phyloP scores from a whole-genome alignment of 1,140 invertebrate species.

The Dinothrombium tinctorium region DNA sequence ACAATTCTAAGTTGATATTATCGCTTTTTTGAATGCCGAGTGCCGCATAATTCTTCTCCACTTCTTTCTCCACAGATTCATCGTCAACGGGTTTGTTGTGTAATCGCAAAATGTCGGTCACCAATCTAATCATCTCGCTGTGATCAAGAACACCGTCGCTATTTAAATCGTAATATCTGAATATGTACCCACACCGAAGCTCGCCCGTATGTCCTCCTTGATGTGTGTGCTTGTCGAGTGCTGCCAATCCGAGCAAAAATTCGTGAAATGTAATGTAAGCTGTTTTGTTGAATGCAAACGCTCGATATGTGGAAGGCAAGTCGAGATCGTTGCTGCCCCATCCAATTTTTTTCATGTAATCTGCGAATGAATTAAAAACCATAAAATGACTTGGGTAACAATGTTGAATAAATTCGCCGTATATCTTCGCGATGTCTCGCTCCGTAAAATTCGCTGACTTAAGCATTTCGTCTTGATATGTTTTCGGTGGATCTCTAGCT shows the following conservation, averaged over 20 bases:
- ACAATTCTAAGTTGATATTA: too few relatives aligned
- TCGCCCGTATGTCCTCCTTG: conserved; percentile 25
- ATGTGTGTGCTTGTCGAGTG: conserved; percentile 27
- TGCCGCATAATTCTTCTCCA: conserved; percentile 1
- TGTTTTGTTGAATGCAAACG: conserved; percentile 2
- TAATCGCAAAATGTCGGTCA: neutral
- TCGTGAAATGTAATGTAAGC: conserved; percentile 22
- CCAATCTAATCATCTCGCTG: neutral
- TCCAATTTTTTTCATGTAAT: conserved; percentile 10
- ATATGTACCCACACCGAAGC: conserved; percentile 9
- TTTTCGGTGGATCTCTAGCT: conserved; percentile 1
- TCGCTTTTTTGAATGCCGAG: neutral
- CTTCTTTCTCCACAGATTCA: conserved; percentile 3
- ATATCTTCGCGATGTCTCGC: conserved; percentile 8
- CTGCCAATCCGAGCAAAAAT: conserved; percentile 27
- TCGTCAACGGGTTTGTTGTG: conserved; percentile 3
- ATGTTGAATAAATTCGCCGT: conserved; percentile 12
- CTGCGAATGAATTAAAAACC: conserved; percentile 10
- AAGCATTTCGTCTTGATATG: conserved; percentile 7
- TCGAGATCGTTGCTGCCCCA: neutral
- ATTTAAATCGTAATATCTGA: conserved; percentile 12
- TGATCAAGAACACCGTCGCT: conserved; percentile 3
- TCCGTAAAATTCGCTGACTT: conserved; percentile 10
- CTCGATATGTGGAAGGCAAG: neutral
- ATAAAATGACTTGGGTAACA: conserved; percentile 11